Percentiles rank a stretch among this genome's conserved stretches.
phyloP scores from a whole-genome alignment of 2,797 vertebrate genomes.

The Gambelia wislizenii region DNA sequence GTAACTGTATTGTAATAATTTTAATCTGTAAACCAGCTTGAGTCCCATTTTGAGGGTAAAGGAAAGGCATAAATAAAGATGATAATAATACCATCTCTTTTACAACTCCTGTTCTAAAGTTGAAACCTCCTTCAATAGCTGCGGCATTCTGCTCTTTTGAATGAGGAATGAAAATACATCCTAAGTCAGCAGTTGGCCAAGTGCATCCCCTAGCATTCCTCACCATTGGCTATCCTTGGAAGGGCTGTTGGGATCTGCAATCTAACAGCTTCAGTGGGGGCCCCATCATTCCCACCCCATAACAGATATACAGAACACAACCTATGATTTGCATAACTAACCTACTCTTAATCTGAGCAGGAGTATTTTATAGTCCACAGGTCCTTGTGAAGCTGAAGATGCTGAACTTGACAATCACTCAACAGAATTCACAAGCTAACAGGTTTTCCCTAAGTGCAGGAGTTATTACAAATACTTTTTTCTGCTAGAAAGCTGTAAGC shows the following conservation, averaged over 20 bases:
- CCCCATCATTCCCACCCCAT: too few relatives aligned
- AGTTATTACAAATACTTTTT: background rate
- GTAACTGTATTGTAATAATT: too few relatives aligned
- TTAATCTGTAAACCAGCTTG: too few relatives aligned
- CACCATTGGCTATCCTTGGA: too few relatives aligned
- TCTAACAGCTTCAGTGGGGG: too few relatives aligned
- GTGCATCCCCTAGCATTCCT: too few relatives aligned
- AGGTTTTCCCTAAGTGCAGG: background rate
- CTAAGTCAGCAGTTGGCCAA: background rate
- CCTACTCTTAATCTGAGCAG: background rate
- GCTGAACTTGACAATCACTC: background rate
- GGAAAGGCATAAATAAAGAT: too few relatives aligned
- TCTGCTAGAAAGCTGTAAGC: background rate
- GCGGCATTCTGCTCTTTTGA: background rate
- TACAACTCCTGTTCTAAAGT: background rate
- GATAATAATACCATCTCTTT: background rate
- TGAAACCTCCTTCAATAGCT: background rate
- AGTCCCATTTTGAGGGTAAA: too few relatives aligned
- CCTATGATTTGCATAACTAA: background rate
- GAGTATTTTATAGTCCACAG: background rate
- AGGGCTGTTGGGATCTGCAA: too few relatives aligned
- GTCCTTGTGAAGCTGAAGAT: background rate
- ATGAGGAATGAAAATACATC: background rate
- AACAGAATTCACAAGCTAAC: background rate
- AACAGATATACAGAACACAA: background rate